Evolutionary conservation across 1,140 invertebrate genomes (phyloP), one percentile per base, ranked within the genome.

Genomic region (Chironomus tepperi): DNA sequence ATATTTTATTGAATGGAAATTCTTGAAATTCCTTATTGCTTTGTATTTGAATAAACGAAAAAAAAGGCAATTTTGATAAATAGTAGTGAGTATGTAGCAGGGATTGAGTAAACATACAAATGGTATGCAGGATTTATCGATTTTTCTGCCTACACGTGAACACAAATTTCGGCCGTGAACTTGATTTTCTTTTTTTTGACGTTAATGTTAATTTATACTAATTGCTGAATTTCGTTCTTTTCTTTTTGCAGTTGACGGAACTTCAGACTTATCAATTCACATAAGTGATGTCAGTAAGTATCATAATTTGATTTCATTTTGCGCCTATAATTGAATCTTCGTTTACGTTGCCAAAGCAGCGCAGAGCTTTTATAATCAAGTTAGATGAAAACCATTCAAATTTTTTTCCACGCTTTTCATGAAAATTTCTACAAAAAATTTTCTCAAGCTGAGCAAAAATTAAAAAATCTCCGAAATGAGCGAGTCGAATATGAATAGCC

Each of bases 221-320:
- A 70, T 70, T 70, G 18, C 9, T 70, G n/a, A 0, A 19, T 70
- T 70, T 19, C 19, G 7, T 7, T 70, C 18, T 70, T 18, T 19
- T 2, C 19, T 18, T 18, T 70, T 70, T 18, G 19, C 65, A 70
- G 65, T 18, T 21, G 75, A 75, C 67, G 18, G 9, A 15, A 21
- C 42, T 70, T 73, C 19, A 74, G 73, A 77, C 7, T 75, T 75
- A 16, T 81, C 77, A 79, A 80, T 84, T 75, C 83, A 85, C 77
- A 84, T 86, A 77, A 86, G 84, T 78, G 85, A 86, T 84, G 83
- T 86, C 81, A 82, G 85, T 86, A 79, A 85, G 85, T 86, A 81
- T 77, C 43, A 57, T n/a, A 57, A 12, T 57, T n/a, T 57, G n/a
- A 15, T 57, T 57, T 57, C 0, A 57, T 15, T 57, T 57, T 57